phyloP scores from a whole-genome alignment of 2,113 vertebrate genomes.

The Bubo scandiacus region DNA sequence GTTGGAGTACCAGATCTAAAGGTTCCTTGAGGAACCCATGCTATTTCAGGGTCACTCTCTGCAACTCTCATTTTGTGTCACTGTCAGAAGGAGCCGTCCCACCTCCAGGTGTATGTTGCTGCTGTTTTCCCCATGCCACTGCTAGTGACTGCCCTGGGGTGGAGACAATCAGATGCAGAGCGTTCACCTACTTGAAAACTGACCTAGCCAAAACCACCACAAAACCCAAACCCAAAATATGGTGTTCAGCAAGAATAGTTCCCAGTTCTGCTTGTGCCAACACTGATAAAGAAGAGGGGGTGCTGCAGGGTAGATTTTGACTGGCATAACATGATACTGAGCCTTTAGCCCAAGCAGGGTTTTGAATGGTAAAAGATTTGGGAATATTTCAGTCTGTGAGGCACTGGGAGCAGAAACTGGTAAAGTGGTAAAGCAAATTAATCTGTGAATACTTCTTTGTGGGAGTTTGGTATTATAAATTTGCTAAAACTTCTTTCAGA shows the following conservation, averaged over 20 bases:
- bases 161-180: not conserved
- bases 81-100: not conserved
- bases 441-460: not conserved
- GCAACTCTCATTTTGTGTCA: not conserved
- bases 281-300: not conserved
- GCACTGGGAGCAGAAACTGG: not conserved
- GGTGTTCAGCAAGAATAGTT: not conserved
- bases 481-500: not conserved
- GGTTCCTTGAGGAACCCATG: rapidly evolving
- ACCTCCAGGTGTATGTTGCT: not conserved
- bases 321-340: not conserved
- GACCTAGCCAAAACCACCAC: not conserved
- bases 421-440: not conserved
- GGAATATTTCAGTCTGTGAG: not conserved
- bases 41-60: not conserved
- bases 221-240: not conserved
- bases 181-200: not conserved
- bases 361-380: not conserved
- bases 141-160: not conserved
- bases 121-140: not conserved
- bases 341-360: not conserved
- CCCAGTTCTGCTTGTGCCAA: not conserved
- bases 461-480: not conserved
- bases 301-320: not conserved
- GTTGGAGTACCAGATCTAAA: not conserved